phyloP scores from a whole-genome alignment of 2,797 vertebrate genomes.

The Crocodylus rhombifer region DNA sequence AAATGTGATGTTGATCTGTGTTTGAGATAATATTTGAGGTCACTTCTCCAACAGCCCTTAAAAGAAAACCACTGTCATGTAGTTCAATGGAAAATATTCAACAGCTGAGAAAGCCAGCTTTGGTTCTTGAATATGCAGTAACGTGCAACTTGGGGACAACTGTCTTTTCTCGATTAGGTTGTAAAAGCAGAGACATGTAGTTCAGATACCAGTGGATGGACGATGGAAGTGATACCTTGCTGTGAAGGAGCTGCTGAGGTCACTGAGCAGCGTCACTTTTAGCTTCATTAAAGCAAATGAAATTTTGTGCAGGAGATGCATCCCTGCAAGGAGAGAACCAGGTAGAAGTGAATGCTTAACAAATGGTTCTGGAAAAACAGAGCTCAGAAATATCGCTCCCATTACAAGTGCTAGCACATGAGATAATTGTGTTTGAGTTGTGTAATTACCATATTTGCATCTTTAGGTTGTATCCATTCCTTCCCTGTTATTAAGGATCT shows the following conservation, averaged over 20 bases:
- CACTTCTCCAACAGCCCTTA: no score
- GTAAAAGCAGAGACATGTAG: not conserved
- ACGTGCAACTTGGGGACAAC: not conserved
- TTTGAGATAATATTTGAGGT: no score
- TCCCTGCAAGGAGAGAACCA: conserved; percentile 43
- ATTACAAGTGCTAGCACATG: conserved; percentile 39
- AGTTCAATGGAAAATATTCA: rapidly evolving
- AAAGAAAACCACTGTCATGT: no score
- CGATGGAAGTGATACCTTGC: conserved; percentile 6
- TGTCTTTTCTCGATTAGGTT: not conserved
- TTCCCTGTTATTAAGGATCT: conserved; percentile 57
- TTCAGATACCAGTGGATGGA: conserved; percentile 10
- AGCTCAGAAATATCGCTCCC: conserved; percentile 52
- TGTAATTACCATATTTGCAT: conserved; percentile 65
- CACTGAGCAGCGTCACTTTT: not conserved
- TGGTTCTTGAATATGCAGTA: conserved; percentile 24
- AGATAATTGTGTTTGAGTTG: conserved; percentile 70
- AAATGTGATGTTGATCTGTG: no score
- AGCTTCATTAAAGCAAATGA: conserved; percentile 55
- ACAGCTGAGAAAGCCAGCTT: not conserved
- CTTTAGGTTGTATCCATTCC: conserved; percentile 50
- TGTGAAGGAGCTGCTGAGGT: conserved; percentile 55
- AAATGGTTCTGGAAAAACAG: conserved; percentile 14
- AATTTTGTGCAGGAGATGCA: conserved; percentile 63
- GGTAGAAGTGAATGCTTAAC: conserved; percentile 4